Evolutionary conservation across 1,140 invertebrate species (phyloP), one percentile per base, ranked within the genome.

Genomic region (Holcopasites calliopsidis): DNA sequence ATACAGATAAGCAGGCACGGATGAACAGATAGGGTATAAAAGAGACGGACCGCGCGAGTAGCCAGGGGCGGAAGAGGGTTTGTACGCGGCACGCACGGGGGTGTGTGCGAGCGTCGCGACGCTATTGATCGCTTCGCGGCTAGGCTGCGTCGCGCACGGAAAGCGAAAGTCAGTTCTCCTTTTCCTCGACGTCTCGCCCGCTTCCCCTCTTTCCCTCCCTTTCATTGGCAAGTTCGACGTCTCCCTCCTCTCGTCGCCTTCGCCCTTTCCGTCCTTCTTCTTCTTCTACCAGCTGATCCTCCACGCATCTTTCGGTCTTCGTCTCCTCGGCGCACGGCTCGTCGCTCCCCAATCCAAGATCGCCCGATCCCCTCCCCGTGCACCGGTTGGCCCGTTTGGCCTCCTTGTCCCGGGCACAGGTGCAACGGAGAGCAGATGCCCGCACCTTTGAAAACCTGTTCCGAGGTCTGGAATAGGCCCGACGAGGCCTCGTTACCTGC

Each of bases 51-150:
- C 33, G 60, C 38, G 57, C 35, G 62, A 54, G 28, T 57, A 74
- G 40, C 3, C 18, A 60, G 60, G 54, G 47, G n/a, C n/a, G n/a
- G n/a, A 16, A 44, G 44, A 55, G 33, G 38, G 42, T 35, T 47
- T 26, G 35, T 55, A 49, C 31, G 33, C 28, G 28, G 26, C 35
- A 54, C 52, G 60, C 42, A 40, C 26, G 47, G 28, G n/a, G 31
- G 13, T 49, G 74, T 68, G 78, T 81, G 78, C 61, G 71, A 77
- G 73, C 70, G 74, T 85, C 85, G 83, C 85, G 85, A 76, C 70
- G 84, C 86, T 90, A 90, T 90, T 90, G 89, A 90, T 90, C 89
- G 88, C 87, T 74, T 54, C 75, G 57, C 77, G 78, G 81, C 86
- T 83, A 85, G 82, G 86, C 80, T 86, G 85, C 86, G 85, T 86